phyloP scores from a whole-genome alignment of 2,113 vertebrate species.

The Sinocyclocheilus anophthalmus region DNA sequence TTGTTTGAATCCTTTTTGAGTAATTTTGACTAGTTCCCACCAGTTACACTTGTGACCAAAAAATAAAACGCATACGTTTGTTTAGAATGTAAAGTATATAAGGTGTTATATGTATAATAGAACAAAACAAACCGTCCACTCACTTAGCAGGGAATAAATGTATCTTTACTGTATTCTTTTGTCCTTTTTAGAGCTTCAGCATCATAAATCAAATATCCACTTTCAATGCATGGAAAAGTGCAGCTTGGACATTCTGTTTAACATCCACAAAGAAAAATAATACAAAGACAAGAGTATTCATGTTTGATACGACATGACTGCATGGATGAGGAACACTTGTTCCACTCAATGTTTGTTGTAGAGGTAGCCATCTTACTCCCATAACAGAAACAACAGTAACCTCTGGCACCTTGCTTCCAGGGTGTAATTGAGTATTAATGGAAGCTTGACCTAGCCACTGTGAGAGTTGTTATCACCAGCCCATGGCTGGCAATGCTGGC shows the following conservation, averaged over 20 bases:
- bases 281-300: neutral
- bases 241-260: neutral
- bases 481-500: constrained; percentile 63
- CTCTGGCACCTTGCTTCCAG: constrained; percentile 39
- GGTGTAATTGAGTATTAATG: constrained; percentile 76
- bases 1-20: too few species aligned
- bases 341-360: constrained; percentile 35
- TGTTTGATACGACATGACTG: neutral
- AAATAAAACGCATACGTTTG: too few species aligned
- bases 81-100: too few species aligned
- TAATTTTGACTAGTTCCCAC: neutral
- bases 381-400: constrained; percentile 65
- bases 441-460: constrained; percentile 62
- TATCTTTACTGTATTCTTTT: too few species aligned
- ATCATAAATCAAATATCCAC: neutral
- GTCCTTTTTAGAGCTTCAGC: neutral
- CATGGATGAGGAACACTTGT: neutral
- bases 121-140: neutral
- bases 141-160: neutral
- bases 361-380: constrained; percentile 59
- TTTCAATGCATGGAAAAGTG: neutral
- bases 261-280: neutral
- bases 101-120: too few species aligned
- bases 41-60: neutral
- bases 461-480: constrained; percentile 71